Base-by-base conservation (phyloP, 1,140 invertebrate species). In the Drosophila ananassae region DNA sequence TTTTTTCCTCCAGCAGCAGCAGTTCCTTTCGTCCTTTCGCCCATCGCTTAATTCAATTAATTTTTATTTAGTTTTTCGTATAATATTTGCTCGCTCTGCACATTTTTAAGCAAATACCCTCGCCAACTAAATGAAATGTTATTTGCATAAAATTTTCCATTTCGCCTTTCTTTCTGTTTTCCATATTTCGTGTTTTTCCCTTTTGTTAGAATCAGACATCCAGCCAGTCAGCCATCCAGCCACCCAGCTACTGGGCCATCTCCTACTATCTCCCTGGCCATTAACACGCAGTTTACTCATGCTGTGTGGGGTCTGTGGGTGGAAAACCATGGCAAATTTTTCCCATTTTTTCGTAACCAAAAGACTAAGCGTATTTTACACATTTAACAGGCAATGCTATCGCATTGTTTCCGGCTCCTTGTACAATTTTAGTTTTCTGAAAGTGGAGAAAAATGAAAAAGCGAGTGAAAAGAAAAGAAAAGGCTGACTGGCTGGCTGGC, bases 61-160 rank as follows among this genome's bases (percentile, higher is more conserved):
- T 85, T 85, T 85, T 85, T 85, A 89, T 85, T 85, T 85, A 85
- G 82, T 85, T 85, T 71, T 82, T 85, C 78, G 75, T 79, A 89
- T 78, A 82, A 87, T 89, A 85, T 89, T 89, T 89, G 83, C 83
- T 68, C 62, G 74, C 62, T 87, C 59, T 76, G 81, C 82, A 82
- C 82, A 81, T 79, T 87, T 87, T 89, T 68, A 78, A 79, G 82
- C 82, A 85, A 85, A 85, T 89, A 85, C 84, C 56, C 61, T 52
- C 55, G 74, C 66, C 41, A 76, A 87, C 82, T 89, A 85, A 85
- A 85, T 89, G 78, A 87, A 85, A 85, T 85, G 82, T 82, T 85
- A 85, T 85, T 85, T 89, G 83, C 83, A 89, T 85, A 89, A 87
- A 82, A 85, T 82, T 87, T 87, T 68, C 75, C 69, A 71, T 58